These are phyloP conservation scores for Cinclus cinclus DNA, from an alignment of 2,113 vertebrate species.

Conservation along the genomic window DNA sequence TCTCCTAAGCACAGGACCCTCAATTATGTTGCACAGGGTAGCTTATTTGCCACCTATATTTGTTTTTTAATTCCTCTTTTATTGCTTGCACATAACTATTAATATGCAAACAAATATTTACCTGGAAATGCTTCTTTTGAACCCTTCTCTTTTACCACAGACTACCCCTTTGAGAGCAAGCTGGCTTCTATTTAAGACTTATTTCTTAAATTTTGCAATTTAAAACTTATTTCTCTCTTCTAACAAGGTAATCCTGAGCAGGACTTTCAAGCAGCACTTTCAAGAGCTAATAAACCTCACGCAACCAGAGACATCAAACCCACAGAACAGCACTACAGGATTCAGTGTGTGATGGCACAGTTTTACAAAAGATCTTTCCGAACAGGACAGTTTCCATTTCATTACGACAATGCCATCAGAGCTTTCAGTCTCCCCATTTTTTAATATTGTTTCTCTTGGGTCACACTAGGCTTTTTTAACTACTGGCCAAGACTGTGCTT, in stretches of 20 bases:
- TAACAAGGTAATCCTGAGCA: not conserved
- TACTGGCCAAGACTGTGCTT: not conserved
- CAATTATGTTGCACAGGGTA: not conserved
- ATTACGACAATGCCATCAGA: not conserved
- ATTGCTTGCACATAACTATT: not conserved
- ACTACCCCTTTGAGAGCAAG: not conserved
- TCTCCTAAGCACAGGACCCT: not conserved
- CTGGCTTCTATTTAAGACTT: not conserved
- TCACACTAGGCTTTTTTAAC: not conserved
- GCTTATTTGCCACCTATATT: not conserved
- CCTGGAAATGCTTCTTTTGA: not conserved
- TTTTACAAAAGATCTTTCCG: not conserved
- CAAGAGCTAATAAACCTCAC: not conserved
- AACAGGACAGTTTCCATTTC: not conserved
- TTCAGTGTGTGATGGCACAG: not conserved
- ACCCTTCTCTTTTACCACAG: not conserved
- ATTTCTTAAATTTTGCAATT: not conserved
- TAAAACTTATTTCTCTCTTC: not conserved
- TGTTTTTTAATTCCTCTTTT: not conserved
- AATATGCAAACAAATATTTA: not conserved
- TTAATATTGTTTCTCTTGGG: not conserved
- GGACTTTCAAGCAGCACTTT: not conserved
- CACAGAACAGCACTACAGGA: not conserved
- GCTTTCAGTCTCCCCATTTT: not conserved
- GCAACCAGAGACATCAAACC: not conserved